Evolutionary conservation across 2,113 vertebrate genomes (phyloP).

Genomic region (Lophochroa leadbeateri): DNA sequence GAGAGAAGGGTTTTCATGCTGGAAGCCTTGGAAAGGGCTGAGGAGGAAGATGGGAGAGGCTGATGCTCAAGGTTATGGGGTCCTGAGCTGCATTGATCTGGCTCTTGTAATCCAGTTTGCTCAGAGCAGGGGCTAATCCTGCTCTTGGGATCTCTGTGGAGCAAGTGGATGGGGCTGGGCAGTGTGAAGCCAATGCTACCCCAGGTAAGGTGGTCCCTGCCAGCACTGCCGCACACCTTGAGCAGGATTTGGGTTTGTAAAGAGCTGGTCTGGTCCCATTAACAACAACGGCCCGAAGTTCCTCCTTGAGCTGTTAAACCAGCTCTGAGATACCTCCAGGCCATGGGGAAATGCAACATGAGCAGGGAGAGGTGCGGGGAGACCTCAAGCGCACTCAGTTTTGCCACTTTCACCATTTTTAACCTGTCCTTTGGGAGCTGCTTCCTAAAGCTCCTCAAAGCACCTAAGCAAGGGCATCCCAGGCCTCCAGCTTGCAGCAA

Average conservation of each 20-base stretch:
- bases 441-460: not conserved
- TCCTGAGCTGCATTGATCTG: fast-evolving
- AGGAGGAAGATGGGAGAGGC: fast-evolving
- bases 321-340: not conserved
- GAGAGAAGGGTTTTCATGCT: not conserved
- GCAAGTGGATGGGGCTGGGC: not conserved
- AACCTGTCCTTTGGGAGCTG: not conserved
- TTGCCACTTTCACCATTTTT: not conserved
- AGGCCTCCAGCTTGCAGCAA: too few relatives aligned
- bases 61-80: fast-evolving
- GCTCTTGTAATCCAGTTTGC: not conserved
- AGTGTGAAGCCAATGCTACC: fast-evolving
- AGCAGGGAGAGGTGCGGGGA: not conserved
- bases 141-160: not conserved
- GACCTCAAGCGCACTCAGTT: not conserved
- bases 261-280: not conserved
- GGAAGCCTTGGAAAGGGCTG: not conserved
- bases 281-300: fast-evolving
- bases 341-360: not conserved
- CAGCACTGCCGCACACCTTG: fast-evolving
- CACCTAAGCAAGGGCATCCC: not conserved
- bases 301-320: not conserved
- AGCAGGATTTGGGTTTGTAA: fast-evolving
- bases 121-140: not conserved
- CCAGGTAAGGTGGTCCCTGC: not conserved